Conservation (phyloP, 2,797 vertebrate species). For the Perodicticus potto region DNA sequence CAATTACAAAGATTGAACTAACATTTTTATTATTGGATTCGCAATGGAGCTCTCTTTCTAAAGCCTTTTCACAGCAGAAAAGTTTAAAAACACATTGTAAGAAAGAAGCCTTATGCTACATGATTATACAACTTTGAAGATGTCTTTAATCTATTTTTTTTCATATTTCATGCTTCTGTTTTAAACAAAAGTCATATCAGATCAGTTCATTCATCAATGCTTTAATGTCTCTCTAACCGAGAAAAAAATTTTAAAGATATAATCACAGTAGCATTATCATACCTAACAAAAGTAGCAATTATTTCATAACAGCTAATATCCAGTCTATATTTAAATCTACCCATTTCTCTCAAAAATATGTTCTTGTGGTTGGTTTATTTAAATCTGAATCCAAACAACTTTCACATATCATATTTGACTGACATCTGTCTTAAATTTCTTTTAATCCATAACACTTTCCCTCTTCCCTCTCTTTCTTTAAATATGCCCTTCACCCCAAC, state of each 20-base stretch:
- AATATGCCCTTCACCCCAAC: neutral
- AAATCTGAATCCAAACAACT: neutral
- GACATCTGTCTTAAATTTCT: conserved; percentile 44
- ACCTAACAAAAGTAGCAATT: neutral
- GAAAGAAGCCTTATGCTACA: neutral
- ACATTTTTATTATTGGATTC: neutral
- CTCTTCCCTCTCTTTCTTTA: neutral
- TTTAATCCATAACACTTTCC: neutral
- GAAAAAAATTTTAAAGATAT: neutral
- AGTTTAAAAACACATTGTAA: conserved; percentile 17
- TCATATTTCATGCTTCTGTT: neutral
- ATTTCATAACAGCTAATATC: conserved; percentile 6
- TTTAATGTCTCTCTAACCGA: neutral
- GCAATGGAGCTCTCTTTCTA: neutral
- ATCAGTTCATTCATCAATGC: neutral
- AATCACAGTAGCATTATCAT: neutral
- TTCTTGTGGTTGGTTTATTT: neutral
- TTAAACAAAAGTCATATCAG: conserved; percentile 37
- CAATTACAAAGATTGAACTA: conserved; percentile 18
- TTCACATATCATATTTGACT: neutral
- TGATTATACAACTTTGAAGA: neutral
- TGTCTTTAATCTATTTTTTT: neutral
- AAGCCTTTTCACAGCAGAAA: neutral
- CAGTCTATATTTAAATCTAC: neutral
- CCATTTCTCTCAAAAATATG: neutral